Evolutionary conservation across 35 echinoderm and acorn worm species (phyloP), one percentile per base, ranked within the genome.

Genomic region (Ophiothrix spiculata): DNA sequence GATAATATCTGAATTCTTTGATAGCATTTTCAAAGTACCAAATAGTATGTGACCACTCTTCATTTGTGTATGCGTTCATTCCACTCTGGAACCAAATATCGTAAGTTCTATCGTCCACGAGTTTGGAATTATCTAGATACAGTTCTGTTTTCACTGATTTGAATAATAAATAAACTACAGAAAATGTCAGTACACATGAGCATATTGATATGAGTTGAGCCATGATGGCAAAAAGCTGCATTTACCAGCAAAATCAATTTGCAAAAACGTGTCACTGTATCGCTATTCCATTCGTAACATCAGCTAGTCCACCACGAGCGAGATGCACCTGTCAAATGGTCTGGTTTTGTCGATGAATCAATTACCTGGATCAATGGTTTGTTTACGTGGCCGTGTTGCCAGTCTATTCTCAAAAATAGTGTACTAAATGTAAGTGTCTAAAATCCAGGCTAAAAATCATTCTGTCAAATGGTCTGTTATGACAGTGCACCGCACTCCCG

Each of bases 1-100:
- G 91, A 75, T 93, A 97, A 77, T 90, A 93, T 39, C 90, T 85
- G 75, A 97, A 97, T 87, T 97, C 95, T 28, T 77, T 86, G 12
- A 97, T 75, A 17, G 95, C 87, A 38, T 90, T 93, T 78, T 97
- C 95, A 39, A 97, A 81, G 37, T 79, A 90, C 76, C 79, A 86
- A 45, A 96, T 64, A 0, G 90, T 92, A 21, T 86, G 77, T 78
- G 80, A 82, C 93, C 93, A 96, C n/a, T 90, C 82, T 64, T 91
- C 93, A 12, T 92, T 81, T 12, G 86, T 92, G 77, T 96, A 96
- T 4, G 85, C 42, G 33, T 85, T 76, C 81, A 96, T 96, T 15
- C 90, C 93, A 35, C 84, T 89, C 40, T 86, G 87, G 60, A 91
- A 96, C 75, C 90, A 82, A 64, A 92, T 90, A 56, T 96, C 93